Conservation (phyloP, 2,797 vertebrate genomes). For the Platalea minor region DNA sequence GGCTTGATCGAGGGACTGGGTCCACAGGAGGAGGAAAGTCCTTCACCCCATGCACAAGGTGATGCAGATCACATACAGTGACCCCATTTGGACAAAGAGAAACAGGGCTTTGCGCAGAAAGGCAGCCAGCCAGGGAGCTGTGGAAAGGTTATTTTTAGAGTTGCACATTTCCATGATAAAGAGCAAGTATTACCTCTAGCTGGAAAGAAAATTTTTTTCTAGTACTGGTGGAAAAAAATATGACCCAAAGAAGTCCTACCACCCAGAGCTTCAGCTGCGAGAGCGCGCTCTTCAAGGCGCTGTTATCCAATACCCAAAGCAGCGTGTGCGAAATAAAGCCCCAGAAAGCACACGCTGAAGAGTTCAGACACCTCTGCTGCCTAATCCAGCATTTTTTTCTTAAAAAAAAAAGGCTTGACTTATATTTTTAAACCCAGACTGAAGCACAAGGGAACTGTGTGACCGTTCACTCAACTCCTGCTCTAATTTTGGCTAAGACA, state of each 20-base stretch:
- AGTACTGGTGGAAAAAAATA: not conserved
- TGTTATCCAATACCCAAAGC: not conserved
- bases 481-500: accelerated
- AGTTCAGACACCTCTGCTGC: not conserved
- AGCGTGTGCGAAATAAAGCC: not conserved
- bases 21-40: not conserved
- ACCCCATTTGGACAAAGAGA: not conserved
- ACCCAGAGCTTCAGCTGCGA: not conserved
- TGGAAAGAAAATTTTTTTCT: not conserved
- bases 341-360: not conserved
- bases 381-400: not conserved
- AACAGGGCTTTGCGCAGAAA: not conserved
- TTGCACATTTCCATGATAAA: constrained; percentile 14
- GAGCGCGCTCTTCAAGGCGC: not conserved
- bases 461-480: not conserved
- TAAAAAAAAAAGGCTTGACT: not conserved
- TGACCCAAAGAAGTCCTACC: not conserved
- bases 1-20: not conserved
- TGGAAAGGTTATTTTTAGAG: constrained; percentile 30
- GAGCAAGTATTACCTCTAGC: not conserved
- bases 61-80: not conserved
- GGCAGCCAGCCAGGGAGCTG: not conserved
- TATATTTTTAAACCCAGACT: not conserved
- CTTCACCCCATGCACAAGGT: not conserved
- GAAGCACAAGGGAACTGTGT: not conserved